Base-by-base conservation (phyloP, 2,113 vertebrate species). In the Nycticryphes semicollaris region DNA sequence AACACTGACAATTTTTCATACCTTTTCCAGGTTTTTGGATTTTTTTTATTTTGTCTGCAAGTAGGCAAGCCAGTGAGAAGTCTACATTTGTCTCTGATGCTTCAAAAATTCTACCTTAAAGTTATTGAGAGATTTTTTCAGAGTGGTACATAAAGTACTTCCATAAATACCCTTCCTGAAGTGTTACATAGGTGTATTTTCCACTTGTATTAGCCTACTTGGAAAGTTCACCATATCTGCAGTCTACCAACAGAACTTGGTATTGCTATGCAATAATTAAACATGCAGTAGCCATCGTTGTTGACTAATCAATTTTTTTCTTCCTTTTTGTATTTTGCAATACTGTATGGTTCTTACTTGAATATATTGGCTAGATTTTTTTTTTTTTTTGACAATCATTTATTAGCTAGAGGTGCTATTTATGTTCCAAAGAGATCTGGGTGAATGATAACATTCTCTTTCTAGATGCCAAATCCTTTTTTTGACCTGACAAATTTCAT, bases 181-280 rank as follows among this genome's bases (percentile, higher is more conserved):
- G 35, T 64, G 43, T 62, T 31, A 67, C n/a, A 20, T 18, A 72
- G 37, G 33, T 88, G 37, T 33, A 51, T 88, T 93, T 94, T 93
- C 75, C 79, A 70, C 33, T 73, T 37, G 39, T 1, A 39, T 63
- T 39, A 48, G 4, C 85, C 53, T 87, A 15, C 74, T 93, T 91
- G 84, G 53, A 95, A 96, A 80, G 48, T 84, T 86, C 75, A 25
- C 56, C 5, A 0, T 62, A 89, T 63, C 74, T 96, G 84, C 77
- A 90, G 68, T 94, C 92, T 92, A 41, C 94, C 50, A 81, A 80
- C 50, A 87, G 81, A 83, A 91, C 70, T 60, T 78, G 67, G 96
- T 97, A 97, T 98, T 88, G 94, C 97, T 97, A 98, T 98, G 97
- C 97, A 98, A 97, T 97, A 90, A 62, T 96, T 93, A 95, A 95